A percentile compares a stretch with the other conserved stretches of the same genome.
Conservation (phyloP, 2,113 vertebrate species). For the Ginglymostoma cirratum region DNA sequence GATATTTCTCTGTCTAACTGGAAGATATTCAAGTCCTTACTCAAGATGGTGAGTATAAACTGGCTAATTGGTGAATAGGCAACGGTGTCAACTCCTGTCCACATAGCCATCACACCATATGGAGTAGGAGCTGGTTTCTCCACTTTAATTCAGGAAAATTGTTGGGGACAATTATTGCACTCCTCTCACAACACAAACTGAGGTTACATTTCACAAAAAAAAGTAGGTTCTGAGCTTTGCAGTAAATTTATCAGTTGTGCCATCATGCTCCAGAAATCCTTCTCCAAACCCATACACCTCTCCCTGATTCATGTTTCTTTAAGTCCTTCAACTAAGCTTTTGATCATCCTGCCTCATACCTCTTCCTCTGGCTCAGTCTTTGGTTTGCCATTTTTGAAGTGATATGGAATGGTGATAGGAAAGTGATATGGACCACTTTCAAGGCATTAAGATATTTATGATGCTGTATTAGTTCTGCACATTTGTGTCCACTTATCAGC, state of each 20-base stretch:
- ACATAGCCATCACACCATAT: background rate
- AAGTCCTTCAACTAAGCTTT: background rate
- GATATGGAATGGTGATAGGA: background rate
- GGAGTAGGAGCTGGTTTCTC: background rate
- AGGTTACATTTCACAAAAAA: background rate
- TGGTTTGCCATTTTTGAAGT: background rate
- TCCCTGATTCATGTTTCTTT: background rate
- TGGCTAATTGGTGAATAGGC: background rate
- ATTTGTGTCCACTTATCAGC: background rate
- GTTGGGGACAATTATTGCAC: background rate
- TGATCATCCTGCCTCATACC: background rate
- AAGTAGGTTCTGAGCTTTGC: background rate
- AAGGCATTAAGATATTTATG: background rate
- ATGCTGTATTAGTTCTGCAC: background rate
- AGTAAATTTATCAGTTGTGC: background rate
- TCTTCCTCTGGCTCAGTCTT: background rate
- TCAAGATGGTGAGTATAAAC: background rate
- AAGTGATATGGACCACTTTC: background rate
- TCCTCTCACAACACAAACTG: background rate
- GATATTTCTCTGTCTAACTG: background rate
- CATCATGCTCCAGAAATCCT: background rate
- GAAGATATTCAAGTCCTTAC: background rate
- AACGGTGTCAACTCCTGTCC: background rate
- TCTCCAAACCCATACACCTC: background rate
- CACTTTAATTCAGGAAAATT: background rate